Conservation (phyloP, 2,797 vertebrate genomes). For the Gadopsis marmoratus region DNA sequence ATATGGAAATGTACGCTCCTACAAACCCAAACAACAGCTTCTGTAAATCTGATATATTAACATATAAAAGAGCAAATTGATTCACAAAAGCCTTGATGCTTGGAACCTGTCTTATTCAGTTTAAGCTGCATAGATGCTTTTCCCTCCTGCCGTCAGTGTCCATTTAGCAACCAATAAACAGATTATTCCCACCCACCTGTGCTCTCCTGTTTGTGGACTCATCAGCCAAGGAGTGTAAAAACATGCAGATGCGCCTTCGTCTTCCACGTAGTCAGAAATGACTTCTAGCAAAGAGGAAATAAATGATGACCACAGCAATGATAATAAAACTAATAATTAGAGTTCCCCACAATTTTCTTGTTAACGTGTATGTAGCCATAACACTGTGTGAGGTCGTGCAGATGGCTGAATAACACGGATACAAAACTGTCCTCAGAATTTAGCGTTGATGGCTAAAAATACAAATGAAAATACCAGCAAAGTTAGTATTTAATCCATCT, state of each 20-base stretch:
- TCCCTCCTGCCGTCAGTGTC: neutral
- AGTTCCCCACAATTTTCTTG: neutral
- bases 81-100: neutral
- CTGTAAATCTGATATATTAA: neutral
- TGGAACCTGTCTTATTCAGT: neutral
- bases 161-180: slow-evolving; percentile 21
- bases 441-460: neutral
- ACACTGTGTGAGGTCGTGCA: neutral
- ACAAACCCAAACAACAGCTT: neutral
- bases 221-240: neutral
- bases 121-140: neutral
- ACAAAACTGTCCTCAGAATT: neutral
- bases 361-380: neutral
- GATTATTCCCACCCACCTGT: slow-evolving; percentile 11
- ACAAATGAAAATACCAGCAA: neutral
- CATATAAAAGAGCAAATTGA: neutral
- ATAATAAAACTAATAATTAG: neutral
- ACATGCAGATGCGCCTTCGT: neutral
- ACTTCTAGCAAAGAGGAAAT: neutral
- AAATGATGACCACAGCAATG: neutral
- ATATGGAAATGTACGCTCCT: too few relatives aligned
- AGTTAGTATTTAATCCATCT: neutral
- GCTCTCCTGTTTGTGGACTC: neutral
- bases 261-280: neutral
- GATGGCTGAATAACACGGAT: neutral